Conservation (phyloP, 2,113 vertebrate genomes). For the Cervus canadensis region DNA sequence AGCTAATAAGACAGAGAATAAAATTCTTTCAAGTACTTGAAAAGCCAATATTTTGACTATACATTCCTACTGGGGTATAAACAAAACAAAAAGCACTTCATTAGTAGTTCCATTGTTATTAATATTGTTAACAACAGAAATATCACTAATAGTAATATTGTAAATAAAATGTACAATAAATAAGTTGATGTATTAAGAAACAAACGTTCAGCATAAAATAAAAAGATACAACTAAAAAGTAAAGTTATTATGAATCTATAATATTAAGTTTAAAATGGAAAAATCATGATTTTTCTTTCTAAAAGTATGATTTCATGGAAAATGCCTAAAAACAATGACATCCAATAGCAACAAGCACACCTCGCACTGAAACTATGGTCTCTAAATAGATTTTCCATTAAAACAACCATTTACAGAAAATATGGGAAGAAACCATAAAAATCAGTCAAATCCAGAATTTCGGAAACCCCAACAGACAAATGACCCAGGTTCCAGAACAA, state of each 20-base stretch:
- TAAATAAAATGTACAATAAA: neutral
- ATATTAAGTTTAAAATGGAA: neutral
- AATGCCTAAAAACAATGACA: neutral
- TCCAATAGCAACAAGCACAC: neutral
- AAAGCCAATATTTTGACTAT: neutral
- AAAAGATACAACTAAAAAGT: neutral
- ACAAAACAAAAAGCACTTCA: neutral
- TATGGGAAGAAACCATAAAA: neutral
- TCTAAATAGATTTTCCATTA: neutral
- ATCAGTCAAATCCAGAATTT: neutral
- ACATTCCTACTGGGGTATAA: neutral
- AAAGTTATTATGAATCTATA: neutral
- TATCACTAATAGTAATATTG: neutral
- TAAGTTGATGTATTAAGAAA: neutral
- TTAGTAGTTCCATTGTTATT: neutral
- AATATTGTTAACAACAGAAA: neutral
- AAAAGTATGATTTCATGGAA: neutral
- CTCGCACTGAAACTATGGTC: neutral
- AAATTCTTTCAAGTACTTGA: neutral
- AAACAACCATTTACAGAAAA: neutral
- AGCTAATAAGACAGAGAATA: neutral
- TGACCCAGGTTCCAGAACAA: neutral
- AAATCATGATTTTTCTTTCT: neutral
- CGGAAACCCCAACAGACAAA: neutral
- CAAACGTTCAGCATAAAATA: neutral